Conservation (phyloP, 2,888 invertebrate species). For the Molanna angustata region DNA sequence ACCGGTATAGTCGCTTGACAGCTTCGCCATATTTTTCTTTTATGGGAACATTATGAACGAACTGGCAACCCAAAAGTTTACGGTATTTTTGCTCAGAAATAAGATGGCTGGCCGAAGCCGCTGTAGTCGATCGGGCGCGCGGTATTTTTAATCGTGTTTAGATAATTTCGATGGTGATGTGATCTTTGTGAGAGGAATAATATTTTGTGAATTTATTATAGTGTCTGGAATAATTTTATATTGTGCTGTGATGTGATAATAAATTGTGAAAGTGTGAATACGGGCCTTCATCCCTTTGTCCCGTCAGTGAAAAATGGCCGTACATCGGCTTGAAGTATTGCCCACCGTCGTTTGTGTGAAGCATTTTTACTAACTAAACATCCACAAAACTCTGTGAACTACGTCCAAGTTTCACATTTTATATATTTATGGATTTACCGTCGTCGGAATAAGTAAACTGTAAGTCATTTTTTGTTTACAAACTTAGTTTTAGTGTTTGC, state of each 20-base stretch:
- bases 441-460: constrained; percentile 1
- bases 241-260: constrained; percentile 23
- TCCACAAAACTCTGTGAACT: constrained; percentile 15
- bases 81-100: constrained; percentile 29
- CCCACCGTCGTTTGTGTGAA: constrained; percentile 13
- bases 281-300: constrained; percentile 21
- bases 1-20: no score
- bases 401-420: constrained; percentile 5
- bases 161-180: constrained; percentile 20
- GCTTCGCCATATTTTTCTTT: no score
- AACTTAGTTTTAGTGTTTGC: constrained; percentile 16
- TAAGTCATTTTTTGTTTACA: constrained; percentile 23
- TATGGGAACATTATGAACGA: no score
- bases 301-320: constrained; percentile 25
- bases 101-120: constrained; percentile 28
- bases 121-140: constrained; percentile 19
- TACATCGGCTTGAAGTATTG: constrained; percentile 8
- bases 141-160: constrained; percentile 23
- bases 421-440: constrained; percentile 9
- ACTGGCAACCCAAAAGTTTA: constrained; percentile 12
- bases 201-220: constrained; percentile 11
- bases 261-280: constrained; percentile 22
- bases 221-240: constrained; percentile 14
- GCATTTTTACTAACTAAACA: constrained; percentile 16
- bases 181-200: constrained; percentile 19